A percentile compares a stretch with the other conserved stretches of the same genome.
phyloP scores from a whole-genome alignment of 53 echinoderm and acorn worm species.

The Stichopus horrens region DNA sequence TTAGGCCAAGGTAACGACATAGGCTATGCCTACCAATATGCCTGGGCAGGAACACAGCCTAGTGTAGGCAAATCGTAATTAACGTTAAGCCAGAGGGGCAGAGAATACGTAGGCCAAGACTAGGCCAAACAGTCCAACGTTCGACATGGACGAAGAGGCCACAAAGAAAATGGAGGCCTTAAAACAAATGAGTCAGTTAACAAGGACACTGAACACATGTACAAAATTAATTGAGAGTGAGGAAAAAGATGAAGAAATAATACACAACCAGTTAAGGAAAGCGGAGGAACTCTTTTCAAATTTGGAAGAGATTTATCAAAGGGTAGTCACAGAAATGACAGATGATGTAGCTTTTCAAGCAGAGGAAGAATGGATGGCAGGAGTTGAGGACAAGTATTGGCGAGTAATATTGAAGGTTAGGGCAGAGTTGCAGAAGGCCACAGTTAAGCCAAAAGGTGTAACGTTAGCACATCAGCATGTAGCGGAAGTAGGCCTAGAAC shows the following conservation, averaged over 20 bases:
- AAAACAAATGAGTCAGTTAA: conserved; percentile 35
- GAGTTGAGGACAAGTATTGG: conserved; percentile 26
- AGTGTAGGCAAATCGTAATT: no score
- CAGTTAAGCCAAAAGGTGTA: neutral
- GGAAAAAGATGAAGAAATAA: conserved; percentile 16
- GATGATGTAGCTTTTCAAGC: conserved; percentile 21
- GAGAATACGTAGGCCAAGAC: no score
- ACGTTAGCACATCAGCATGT: neutral
- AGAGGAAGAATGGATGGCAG: conserved; percentile 22
- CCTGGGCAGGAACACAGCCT: no score
- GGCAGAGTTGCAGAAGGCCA: neutral
- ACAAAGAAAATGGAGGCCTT: no score
- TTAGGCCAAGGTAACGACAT: no score
- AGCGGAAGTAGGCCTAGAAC: neutral
- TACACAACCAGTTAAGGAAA: conserved; percentile 3
- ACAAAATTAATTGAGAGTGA: neutral
- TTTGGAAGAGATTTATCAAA: conserved; percentile 22
- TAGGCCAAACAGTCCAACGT: no score
- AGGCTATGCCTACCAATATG: no score
- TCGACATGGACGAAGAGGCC: no score
- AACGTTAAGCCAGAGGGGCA: no score
- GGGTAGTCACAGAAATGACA: neutral
- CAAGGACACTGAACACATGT: conserved; percentile 11
- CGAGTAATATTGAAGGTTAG: neutral
- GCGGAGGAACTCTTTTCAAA: conserved; percentile 21